phyloP scores from a whole-genome alignment of 1,140 invertebrate genomes.

The Camponotus pennsylvanicus region DNA sequence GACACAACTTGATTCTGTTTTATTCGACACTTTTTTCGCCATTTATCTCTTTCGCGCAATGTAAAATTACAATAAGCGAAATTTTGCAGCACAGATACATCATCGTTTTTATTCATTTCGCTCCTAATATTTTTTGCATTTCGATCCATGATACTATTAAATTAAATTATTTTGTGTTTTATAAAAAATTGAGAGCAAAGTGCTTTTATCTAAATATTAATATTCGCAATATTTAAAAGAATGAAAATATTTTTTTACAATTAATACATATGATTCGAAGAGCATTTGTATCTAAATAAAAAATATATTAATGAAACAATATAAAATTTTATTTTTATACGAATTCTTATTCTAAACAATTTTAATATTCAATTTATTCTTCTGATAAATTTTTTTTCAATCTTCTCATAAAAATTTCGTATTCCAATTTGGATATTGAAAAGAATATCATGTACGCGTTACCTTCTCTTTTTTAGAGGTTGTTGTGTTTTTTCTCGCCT shows the following conservation, averaged over 20 bases:
- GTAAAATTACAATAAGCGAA: neutral
- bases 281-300: neutral
- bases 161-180: neutral
- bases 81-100: neutral
- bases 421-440: conserved; percentile 6
- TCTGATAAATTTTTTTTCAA: neutral
- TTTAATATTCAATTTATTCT: neutral
- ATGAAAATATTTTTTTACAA: neutral
- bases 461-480: neutral
- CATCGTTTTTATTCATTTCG: neutral
- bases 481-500: neutral
- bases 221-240: neutral
- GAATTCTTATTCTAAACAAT: neutral
- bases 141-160: neutral
- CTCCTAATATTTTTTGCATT: conserved; percentile 3
- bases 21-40: neutral
- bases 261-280: neutral
- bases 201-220: neutral
- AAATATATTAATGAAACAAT: neutral
- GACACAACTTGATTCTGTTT: neutral
- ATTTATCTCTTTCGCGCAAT: neutral
- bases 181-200: neutral
- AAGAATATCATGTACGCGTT: neutral
- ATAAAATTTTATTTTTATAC: neutral
- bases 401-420: conserved; percentile 3